These are phyloP conservation scores for Pedionomus torquatus DNA, from an alignment of 2,113 vertebrate species.

Conservation along the genomic window DNA sequence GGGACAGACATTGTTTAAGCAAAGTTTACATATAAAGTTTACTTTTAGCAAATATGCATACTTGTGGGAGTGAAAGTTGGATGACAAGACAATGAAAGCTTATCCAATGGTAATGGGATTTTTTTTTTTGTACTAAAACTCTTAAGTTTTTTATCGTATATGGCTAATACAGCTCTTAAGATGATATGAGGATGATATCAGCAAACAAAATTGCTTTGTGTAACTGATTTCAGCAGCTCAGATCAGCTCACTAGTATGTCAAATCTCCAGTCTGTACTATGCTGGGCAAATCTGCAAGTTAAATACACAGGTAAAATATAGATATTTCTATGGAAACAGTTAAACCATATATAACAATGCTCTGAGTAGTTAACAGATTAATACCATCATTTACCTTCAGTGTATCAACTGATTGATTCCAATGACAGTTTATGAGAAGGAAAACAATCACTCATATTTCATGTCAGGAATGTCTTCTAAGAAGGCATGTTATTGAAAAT, in stretches of 20 bases:
- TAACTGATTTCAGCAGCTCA: background rate
- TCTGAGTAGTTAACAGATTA: background rate
- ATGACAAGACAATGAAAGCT: background rate
- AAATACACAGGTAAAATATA: background rate
- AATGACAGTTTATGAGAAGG: background rate
- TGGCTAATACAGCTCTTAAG: background rate
- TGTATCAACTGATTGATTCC: background rate
- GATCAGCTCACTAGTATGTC: background rate
- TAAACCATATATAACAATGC: background rate
- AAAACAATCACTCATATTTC: background rate
- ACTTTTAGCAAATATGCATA: slow-evolving; percentile 15
- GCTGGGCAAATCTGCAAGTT: background rate
- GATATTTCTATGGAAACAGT: background rate
- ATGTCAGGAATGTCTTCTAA: background rate
- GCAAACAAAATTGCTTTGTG: background rate
- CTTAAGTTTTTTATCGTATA: background rate
- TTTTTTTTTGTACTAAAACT: background rate
- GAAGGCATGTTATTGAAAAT: background rate
- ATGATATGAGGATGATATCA: background rate
- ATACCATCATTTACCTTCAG: background rate
- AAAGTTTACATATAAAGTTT: slow-evolving; percentile 41
- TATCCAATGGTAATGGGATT: background rate
- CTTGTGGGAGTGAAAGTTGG: slow-evolving; percentile 5
- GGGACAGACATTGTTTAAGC: slow-evolving; percentile 10
- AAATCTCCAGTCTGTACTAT: background rate